Percentiles rank a stretch among this genome's conserved stretches.
Evolutionary conservation across 2,797 vertebrate species (phyloP).

Genomic region (Onychomys arenicola): DNA sequence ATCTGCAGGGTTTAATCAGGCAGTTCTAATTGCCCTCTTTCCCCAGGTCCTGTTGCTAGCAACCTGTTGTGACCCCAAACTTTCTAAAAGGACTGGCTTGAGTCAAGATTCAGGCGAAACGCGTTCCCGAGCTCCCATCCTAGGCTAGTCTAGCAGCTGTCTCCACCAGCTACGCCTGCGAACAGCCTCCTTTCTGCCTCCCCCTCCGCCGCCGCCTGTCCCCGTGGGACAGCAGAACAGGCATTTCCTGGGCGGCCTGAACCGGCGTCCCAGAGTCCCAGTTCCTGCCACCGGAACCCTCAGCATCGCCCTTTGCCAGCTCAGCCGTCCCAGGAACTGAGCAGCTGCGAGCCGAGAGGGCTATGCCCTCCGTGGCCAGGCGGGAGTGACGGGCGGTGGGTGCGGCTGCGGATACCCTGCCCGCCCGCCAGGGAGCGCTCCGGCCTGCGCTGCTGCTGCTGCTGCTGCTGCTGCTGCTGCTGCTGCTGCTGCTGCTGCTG

Average conservation of each 20-base stretch:
- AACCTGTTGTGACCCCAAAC: neutral
- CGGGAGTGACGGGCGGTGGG: rapidly evolving
- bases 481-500: too few relatives aligned
- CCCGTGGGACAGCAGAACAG: neutral
- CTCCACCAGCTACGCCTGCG: neutral
- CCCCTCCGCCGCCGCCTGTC: neutral
- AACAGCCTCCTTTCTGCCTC: neutral
- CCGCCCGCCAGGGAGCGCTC: constrained; percentile 62
- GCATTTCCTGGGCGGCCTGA: constrained; percentile 50
- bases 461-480: too few relatives aligned
- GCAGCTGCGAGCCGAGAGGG: neutral
- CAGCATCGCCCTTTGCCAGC: neutral
- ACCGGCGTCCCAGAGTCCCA: neutral
- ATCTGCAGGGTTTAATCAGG: too few relatives aligned
- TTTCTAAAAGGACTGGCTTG: neutral
- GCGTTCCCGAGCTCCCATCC: neutral
- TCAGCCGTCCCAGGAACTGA: neutral
- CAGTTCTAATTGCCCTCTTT: neutral
- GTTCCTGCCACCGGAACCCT: constrained; percentile 59
- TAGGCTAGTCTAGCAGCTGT: neutral
- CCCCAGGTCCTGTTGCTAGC: neutral
- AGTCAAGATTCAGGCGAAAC: neutral
- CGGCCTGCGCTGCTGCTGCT: neutral
- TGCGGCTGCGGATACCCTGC: neutral
- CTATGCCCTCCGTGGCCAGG: rapidly evolving